These are phyloP conservation scores for Lasioglossum albipes DNA, from an alignment of 1,140 invertebrate genomes.

Conservation along the genomic window DNA sequence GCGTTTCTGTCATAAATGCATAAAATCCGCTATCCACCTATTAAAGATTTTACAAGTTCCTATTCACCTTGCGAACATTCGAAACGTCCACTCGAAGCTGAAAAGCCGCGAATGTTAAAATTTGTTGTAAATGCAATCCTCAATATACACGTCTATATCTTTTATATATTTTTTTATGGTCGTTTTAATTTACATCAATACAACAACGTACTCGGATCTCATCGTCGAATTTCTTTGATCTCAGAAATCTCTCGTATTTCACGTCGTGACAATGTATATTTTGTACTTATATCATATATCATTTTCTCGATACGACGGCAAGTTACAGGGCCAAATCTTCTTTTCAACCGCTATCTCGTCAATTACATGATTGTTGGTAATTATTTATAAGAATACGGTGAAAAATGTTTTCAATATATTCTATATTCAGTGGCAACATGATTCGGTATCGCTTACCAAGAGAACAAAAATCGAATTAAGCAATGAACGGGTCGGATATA, in stretches of 20 bases:
- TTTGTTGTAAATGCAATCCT: background rate
- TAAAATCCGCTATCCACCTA: too few species aligned
- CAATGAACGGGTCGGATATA: slow-evolving; percentile 2
- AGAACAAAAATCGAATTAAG: slow-evolving; percentile 22
- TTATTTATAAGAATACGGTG: slow-evolving; percentile 31
- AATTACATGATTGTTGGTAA: slow-evolving; percentile 10
- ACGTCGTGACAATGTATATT: slow-evolving; percentile 24
- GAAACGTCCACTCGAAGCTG: too few species aligned
- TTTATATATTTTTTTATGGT: background rate
- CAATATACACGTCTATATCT: background rate
- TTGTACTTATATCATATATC: slow-evolving; percentile 40
- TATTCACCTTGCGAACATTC: too few species aligned
- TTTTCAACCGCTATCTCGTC: background rate
- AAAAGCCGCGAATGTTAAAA: too few species aligned
- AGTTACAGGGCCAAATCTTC: background rate
- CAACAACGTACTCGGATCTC: background rate
- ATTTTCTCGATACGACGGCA: slow-evolving; percentile 24
- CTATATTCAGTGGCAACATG: background rate
- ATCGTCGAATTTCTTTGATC: slow-evolving; percentile 4
- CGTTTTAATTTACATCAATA: background rate
- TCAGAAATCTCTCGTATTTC: slow-evolving; percentile 14
- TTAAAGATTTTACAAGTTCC: too few species aligned
- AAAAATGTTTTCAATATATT: slow-evolving; percentile 1
- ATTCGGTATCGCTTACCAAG: slow-evolving; percentile 11
- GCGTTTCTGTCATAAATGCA: too few species aligned